A percentile compares a stretch with the other conserved stretches of the same genome.
phyloP scores from a whole-genome alignment of 2,113 vertebrate species.

The Nicator chloris region DNA sequence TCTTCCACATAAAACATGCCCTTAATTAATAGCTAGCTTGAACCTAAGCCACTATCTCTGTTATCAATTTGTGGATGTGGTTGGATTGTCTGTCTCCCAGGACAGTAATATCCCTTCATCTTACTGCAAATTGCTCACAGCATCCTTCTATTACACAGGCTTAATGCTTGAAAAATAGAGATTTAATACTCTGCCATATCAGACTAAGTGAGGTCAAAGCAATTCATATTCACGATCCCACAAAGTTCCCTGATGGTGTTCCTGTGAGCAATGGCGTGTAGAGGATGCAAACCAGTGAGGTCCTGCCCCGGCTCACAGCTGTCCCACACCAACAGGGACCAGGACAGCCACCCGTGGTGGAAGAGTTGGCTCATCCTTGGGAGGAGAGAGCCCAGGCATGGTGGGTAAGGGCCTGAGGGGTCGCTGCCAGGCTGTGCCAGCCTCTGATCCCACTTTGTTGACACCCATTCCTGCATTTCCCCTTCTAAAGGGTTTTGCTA shows the following conservation, averaged over 20 bases:
- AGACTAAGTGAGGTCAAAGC: slow-evolving; percentile 62
- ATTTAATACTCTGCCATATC: slow-evolving; percentile 53
- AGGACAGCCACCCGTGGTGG: accelerated
- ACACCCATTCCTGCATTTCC: neutral
- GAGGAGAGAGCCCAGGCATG: accelerated
- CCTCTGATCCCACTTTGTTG: neutral
- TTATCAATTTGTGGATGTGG: slow-evolving; percentile 67
- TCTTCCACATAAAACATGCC: slow-evolving; percentile 23
- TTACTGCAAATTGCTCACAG: slow-evolving; percentile 58
- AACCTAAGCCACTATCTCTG: slow-evolving; percentile 30
- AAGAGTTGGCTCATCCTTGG: accelerated
- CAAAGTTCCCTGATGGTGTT: neutral
- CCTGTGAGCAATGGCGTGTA: neutral
- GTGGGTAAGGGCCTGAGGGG: neutral
- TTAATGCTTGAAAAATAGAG: slow-evolving; percentile 63
- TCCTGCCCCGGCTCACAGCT: neutral
- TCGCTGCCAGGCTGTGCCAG: neutral
- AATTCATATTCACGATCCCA: slow-evolving; percentile 43
- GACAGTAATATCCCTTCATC: slow-evolving; percentile 64
- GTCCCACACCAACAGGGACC: accelerated
- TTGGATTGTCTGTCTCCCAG: slow-evolving; percentile 65
- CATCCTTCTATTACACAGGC: slow-evolving; percentile 49
- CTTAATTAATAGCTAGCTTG: slow-evolving; percentile 52
- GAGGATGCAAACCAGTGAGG: neutral
- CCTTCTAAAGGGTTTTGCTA: neutral